Conservation (phyloP, 2,113 vertebrate species). For the Isurus oxyrinchus region DNA sequence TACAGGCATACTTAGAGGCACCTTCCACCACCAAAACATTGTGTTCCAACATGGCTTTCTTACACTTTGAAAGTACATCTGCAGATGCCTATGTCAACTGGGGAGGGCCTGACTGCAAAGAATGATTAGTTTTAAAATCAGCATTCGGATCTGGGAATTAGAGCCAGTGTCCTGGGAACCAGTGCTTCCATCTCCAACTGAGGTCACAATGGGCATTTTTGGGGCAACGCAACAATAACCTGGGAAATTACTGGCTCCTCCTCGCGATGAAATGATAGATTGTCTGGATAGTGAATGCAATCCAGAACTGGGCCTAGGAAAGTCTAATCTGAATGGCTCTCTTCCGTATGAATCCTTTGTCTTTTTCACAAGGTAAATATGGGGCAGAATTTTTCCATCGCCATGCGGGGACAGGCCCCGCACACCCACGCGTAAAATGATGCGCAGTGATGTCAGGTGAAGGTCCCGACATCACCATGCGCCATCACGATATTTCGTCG, state of each 20-base stretch:
- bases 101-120: constrained; percentile 63
- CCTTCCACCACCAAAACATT: constrained; percentile 95
- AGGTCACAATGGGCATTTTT: constrained; percentile 74
- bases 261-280: constrained; percentile 64
- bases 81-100: constrained; percentile 89
- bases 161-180: constrained; percentile 68
- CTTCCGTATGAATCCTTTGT: constrained; percentile 43
- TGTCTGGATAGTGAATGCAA: constrained; percentile 73
- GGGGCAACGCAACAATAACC: constrained; percentile 88
- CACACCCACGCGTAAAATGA: too few species aligned
- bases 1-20: constrained; percentile 90
- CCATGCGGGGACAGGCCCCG: too few species aligned
- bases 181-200: constrained; percentile 55
- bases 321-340: constrained; percentile 81
- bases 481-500: too few species aligned
- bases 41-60: constrained; percentile 95
- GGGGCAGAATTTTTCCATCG: too few species aligned
- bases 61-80: constrained; percentile 91
- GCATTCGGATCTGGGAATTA: constrained; percentile 63
- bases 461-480: too few species aligned
- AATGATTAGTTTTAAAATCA: constrained; percentile 61
- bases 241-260: constrained; percentile 65
- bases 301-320: constrained; percentile 75
- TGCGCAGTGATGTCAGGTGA: too few species aligned
- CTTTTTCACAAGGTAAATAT: neutral